Percentiles rank a stretch among this genome's conserved stretches.
These are phyloP conservation scores for Hexactinellida sp. DNA, from an alignment of 37 sponge, comb jelly and placozoan genomes.

Conservation along the genomic window DNA sequence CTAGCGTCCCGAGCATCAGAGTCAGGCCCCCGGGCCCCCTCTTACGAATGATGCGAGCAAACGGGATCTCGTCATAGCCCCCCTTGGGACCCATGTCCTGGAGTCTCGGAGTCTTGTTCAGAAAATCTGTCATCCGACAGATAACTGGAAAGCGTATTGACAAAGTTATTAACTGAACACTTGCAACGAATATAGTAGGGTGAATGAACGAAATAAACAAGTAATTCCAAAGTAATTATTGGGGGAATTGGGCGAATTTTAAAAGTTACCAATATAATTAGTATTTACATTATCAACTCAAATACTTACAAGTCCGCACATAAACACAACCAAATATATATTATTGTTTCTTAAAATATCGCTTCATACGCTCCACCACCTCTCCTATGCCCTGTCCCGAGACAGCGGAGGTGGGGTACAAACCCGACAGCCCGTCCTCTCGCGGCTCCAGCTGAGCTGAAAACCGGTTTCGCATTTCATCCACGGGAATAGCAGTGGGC, in stretches of 20 bases:
- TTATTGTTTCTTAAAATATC: neutral
- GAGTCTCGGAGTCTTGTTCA: neutral
- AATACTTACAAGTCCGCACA: no score
- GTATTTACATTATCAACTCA: no score
- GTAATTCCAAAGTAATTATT: no score
- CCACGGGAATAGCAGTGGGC: neutral
- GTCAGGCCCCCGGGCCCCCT: constrained; percentile 49
- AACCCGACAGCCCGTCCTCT: neutral
- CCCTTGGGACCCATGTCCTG: constrained; percentile 83
- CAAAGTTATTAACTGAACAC: no score
- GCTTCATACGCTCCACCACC: neutral
- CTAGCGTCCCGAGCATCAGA: constrained; percentile 47
- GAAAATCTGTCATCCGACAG: constrained; percentile 4
- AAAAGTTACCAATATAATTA: no score
- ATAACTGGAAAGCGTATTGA: neutral
- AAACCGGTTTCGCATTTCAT: neutral
- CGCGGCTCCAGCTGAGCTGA: neutral
- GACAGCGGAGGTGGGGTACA: neutral
- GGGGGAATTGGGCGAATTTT: no score
- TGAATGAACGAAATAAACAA: no score
- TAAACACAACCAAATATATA: no score
- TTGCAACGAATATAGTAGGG: no score
- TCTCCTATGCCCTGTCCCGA: neutral
- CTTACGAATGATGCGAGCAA: constrained; percentile 30
- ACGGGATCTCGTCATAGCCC: constrained; percentile 58